Evolutionary conservation across 2,797 vertebrate species (phyloP).

Genomic region (Dermochelys coriacea): DNA sequence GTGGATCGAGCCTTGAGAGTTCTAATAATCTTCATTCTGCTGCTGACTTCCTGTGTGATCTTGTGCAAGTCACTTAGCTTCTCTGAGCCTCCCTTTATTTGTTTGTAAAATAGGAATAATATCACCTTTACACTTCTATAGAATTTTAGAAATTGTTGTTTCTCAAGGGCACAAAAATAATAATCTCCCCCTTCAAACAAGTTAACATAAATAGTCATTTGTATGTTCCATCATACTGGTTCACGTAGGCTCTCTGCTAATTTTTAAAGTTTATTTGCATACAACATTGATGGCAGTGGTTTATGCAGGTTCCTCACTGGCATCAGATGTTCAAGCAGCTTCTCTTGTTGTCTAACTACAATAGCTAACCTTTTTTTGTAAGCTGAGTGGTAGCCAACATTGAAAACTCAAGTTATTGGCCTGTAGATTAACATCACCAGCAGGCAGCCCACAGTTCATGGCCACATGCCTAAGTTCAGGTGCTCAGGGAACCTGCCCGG

Average conservation of each 20-base stretch:
- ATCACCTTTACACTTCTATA: neutral
- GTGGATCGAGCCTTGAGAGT: neutral
- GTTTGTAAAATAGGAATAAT: neutral
- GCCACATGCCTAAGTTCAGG: too few species aligned
- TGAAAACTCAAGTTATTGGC: neutral
- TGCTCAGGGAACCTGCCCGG: too few species aligned
- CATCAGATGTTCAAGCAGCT: neutral
- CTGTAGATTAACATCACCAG: neutral
- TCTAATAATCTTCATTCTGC: neutral
- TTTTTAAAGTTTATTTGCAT: rapidly evolving
- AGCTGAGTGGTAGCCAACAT: neutral
- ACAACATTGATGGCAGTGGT: neutral
- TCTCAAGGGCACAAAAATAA: neutral
- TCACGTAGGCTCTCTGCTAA: neutral
- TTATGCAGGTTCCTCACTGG: neutral
- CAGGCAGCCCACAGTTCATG: neutral
- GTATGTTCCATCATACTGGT: neutral
- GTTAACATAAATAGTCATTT: neutral
- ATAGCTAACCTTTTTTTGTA: neutral
- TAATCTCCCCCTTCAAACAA: neutral
- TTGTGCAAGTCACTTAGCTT: neutral
- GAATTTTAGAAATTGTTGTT: neutral
- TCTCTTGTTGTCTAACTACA: neutral
- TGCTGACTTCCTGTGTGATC: neutral
- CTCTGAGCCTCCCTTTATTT: neutral